A percentile compares a stretch with the other conserved stretches of the same genome.
Evolutionary conservation across 2,888 invertebrate genomes (phyloP).

Genomic region (Cephonodes hylas): DNA sequence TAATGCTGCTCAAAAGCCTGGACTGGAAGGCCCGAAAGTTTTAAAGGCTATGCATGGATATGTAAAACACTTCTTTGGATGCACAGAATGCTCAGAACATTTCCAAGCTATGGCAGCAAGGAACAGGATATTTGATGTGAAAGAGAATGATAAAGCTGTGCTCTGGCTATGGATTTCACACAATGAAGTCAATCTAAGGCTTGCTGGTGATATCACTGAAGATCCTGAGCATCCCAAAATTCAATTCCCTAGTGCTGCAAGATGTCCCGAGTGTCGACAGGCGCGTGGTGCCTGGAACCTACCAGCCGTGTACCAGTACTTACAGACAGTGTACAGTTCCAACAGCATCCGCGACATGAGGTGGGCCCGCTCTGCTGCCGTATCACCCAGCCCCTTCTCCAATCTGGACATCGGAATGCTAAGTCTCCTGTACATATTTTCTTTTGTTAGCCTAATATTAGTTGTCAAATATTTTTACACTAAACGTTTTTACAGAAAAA

Average conservation of each 20-base stretch:
- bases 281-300: slow-evolving; percentile 82
- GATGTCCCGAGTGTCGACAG: slow-evolving; percentile 86
- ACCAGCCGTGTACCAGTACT: slow-evolving; percentile 82
- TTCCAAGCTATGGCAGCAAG: slow-evolving; percentile 91
- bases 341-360: slow-evolving; percentile 49
- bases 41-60: slow-evolving; percentile 93
- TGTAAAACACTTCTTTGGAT: slow-evolving; percentile 95
- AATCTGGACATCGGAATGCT: slow-evolving; percentile 88
- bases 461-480: slow-evolving; percentile 89
- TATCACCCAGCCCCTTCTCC: slow-evolving; percentile 79
- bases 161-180: slow-evolving; percentile 97
- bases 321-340: slow-evolving; percentile 75
- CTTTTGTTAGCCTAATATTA: slow-evolving; percentile 87
- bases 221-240: slow-evolving; percentile 94
- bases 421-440: slow-evolving; percentile 87
- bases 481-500: slow-evolving; percentile 86
- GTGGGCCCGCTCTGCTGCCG: slow-evolving; percentile 39
- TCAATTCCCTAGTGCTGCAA: slow-evolving; percentile 88
- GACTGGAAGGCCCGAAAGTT: slow-evolving; percentile 84
- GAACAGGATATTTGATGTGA: slow-evolving; percentile 85
- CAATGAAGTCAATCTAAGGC: slow-evolving; percentile 94
- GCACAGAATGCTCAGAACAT: slow-evolving; percentile 93
- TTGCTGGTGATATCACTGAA: slow-evolving; percentile 92
- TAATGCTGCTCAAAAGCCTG: slow-evolving; percentile 81
- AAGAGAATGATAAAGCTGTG: slow-evolving; percentile 87